These are phyloP conservation scores for Hapalemur alaotrensis DNA, from an alignment of 2,797 vertebrate genomes.

Conservation along the genomic window DNA sequence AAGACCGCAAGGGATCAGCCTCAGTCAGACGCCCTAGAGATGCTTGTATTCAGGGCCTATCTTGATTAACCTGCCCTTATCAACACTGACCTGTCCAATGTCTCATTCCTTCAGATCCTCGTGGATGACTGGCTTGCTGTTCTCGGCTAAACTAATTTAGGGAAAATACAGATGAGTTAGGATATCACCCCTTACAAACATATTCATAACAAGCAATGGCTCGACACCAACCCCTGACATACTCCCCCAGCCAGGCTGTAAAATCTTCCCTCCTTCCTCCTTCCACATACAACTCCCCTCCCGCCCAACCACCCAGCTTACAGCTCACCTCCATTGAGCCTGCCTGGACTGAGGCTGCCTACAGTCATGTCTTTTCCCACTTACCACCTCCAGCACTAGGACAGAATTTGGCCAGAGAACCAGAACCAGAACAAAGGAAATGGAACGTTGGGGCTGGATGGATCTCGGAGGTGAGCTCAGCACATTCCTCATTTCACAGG, in stretches of 20 bases:
- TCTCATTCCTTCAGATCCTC: conserved; percentile 62
- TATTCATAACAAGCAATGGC: neutral
- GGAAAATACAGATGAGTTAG: neutral
- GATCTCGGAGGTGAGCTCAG: neutral
- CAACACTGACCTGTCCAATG: conserved; percentile 31
- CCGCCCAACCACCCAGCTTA: neutral
- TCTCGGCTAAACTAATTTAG: conserved; percentile 50
- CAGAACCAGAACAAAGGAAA: conserved; percentile 16
- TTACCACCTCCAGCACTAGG: neutral
- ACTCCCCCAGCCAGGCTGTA: neutral
- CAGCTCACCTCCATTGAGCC: conserved; percentile 57
- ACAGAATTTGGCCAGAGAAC: conserved; percentile 44
- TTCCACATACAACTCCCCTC: accelerated
- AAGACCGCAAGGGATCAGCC: neutral
- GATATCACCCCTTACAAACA: neutral
- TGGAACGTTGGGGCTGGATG: neutral
- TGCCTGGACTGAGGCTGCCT: neutral
- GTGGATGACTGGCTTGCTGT: neutral
- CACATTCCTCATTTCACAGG: neutral
- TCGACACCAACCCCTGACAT: neutral
- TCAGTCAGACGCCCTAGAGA: neutral
- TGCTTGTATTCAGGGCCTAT: neutral
- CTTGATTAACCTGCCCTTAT: neutral
- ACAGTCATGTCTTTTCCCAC: conserved; percentile 45
- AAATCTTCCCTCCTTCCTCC: neutral